A percentile compares a stretch with the other conserved stretches of the same genome.
Evolutionary conservation across 2,888 invertebrate species (phyloP).

Genomic region (Drosophila recens): DNA sequence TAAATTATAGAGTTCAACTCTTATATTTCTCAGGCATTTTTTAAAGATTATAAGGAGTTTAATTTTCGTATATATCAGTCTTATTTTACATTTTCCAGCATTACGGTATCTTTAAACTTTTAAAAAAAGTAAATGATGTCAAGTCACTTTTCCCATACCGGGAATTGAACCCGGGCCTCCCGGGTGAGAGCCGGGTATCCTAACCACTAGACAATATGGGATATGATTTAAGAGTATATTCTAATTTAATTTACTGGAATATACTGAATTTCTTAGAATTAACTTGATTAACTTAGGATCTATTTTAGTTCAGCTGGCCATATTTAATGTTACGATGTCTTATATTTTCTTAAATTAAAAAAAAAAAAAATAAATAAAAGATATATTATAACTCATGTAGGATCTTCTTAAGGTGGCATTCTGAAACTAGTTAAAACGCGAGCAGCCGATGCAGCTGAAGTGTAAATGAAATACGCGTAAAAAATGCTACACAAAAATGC

Average conservation of each 20-base stretch:
- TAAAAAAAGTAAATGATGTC: background rate
- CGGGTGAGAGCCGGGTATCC: constrained; percentile 76
- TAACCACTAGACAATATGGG: constrained; percentile 63
- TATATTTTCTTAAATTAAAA: background rate
- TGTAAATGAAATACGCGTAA: constrained; percentile 38
- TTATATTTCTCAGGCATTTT: too few species aligned
- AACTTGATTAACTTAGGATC: background rate
- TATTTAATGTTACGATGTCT: background rate
- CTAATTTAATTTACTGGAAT: background rate
- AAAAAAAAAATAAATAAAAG: background rate
- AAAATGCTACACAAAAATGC: constrained; percentile 43
- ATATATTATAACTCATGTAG: background rate
- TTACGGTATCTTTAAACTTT: too few species aligned
- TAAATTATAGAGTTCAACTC: too few species aligned
- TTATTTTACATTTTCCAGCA: too few species aligned
- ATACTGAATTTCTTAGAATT: background rate
- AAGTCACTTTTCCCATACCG: constrained; percentile 61
- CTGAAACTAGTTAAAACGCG: background rate
- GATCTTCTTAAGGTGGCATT: background rate
- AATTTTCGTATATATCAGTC: too few species aligned
- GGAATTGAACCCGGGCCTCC: constrained; percentile 76
- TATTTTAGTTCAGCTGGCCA: background rate
- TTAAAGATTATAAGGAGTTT: too few species aligned
- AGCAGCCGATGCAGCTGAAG: background rate
- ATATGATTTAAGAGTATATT: too few species aligned